Evolutionary conservation across 2,888 invertebrate genomes (phyloP).

Genomic region (Pheosia tremula): DNA sequence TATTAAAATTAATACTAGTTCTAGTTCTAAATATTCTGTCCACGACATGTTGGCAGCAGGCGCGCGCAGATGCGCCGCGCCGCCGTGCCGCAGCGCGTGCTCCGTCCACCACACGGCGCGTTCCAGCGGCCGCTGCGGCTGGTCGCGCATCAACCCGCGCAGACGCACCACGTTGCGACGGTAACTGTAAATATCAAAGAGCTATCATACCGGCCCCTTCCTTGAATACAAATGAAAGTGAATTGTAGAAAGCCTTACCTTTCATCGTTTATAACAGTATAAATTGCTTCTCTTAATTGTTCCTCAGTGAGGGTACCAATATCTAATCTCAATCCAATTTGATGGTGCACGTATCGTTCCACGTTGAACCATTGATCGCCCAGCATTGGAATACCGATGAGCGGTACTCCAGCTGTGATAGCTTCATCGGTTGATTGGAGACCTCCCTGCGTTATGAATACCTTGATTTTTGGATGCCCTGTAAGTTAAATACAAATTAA

Average conservation of each 20-base stretch:
- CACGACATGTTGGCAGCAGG: constrained; percentile 29
- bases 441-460: constrained; percentile 73
- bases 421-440: constrained; percentile 70
- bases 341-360: constrained; percentile 39
- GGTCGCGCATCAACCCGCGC: constrained; percentile 15
- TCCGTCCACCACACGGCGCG: constrained; percentile 43
- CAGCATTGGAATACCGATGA: constrained; percentile 63
- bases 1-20: constrained; percentile 12
- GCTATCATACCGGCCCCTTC: too few species aligned
- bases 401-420: constrained; percentile 58
- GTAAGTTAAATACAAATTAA: too few species aligned
- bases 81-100: constrained; percentile 29
- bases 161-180: constrained; percentile 16
- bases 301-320: constrained; percentile 41
- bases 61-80: constrained; percentile 27
- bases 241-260: constrained; percentile 24
- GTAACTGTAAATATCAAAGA: constrained; percentile 13
- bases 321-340: constrained; percentile 42
- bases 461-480: constrained; percentile 47
- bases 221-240: too few species aligned
- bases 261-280: constrained; percentile 35
- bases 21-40: constrained; percentile 19
- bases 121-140: constrained; percentile 33
- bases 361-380: constrained; percentile 65
- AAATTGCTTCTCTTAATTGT: constrained; percentile 38